A percentile compares a stretch with the other conserved stretches of the same genome.
phyloP scores from a whole-genome alignment of 2,113 vertebrate genomes.

The Gymnarchus niloticus region DNA sequence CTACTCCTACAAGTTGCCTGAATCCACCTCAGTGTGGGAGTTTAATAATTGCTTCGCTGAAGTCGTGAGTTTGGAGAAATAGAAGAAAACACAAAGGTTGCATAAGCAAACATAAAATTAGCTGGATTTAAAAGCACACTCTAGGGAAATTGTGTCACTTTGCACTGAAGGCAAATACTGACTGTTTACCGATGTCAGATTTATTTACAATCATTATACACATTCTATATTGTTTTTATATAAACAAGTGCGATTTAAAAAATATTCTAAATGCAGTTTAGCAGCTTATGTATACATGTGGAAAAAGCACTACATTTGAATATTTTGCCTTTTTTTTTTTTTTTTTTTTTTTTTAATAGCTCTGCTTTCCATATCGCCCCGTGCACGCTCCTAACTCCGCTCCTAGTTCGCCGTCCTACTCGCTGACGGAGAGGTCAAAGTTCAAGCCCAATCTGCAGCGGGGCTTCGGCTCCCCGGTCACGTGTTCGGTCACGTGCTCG shows the following conservation, averaged over 20 bases:
- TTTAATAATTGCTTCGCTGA: slow-evolving; percentile 16
- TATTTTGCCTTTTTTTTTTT: neutral
- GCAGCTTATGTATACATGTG: neutral
- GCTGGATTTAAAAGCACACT: slow-evolving; percentile 5
- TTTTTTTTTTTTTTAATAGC: neutral
- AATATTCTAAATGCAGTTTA: neutral
- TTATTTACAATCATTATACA: neutral
- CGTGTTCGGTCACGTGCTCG: slow-evolving; percentile 1
- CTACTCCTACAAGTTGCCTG: slow-evolving; percentile 17
- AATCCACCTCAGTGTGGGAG: slow-evolving; percentile 18
- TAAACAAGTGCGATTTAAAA: neutral
- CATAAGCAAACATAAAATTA: slow-evolving; percentile 12
- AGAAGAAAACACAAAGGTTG: slow-evolving; percentile 11
- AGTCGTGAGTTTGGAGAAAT: slow-evolving; percentile 3
- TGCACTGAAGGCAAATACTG: neutral
- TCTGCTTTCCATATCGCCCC: neutral
- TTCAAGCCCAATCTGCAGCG: neutral
- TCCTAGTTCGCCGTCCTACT: too few relatives aligned
- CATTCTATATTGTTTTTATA: neutral
- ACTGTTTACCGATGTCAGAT: neutral
- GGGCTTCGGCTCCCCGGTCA: neutral
- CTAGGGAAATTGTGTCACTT: neutral
- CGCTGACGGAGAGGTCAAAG: neutral
- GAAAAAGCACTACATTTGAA: too few relatives aligned
- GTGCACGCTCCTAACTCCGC: neutral